A percentile compares a stretch with the other conserved stretches of the same genome.
These are phyloP conservation scores for Heliconius ismenius DNA, from an alignment of 2,888 invertebrate genomes.

Conservation along the genomic window DNA sequence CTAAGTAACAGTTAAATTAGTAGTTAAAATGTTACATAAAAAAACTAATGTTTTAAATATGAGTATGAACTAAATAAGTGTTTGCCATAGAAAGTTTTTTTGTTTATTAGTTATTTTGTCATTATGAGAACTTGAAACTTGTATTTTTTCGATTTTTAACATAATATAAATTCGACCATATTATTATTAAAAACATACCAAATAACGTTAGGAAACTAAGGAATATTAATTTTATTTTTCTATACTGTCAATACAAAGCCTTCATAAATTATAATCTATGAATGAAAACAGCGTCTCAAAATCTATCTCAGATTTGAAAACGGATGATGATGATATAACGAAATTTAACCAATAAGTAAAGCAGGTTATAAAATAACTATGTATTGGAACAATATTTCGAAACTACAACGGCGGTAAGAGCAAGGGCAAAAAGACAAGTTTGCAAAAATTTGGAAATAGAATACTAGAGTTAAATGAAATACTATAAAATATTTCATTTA, in stretches of 20 bases:
- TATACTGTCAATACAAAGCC: no score
- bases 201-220: background rate
- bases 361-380: background rate
- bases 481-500: background rate
- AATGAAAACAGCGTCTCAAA: no score
- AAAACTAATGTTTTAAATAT: background rate
- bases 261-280: no score
- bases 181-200: background rate
- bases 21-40: conserved; percentile 8
- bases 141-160: background rate
- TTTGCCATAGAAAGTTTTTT: background rate
- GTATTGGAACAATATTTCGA: conserved; percentile 24
- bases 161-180: background rate
- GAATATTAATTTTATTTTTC: no score
- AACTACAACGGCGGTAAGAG: background rate
- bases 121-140: background rate
- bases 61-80: background rate
- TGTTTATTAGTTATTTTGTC: background rate
- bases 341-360: conserved; percentile 14
- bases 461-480: background rate
- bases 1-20: background rate
- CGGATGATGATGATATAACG: no score
- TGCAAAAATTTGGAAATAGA: background rate
- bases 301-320: no score
- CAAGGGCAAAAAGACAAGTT: background rate